Evolutionary conservation across 2,113 vertebrate species (phyloP).

Genomic region (Mungos mungo): DNA sequence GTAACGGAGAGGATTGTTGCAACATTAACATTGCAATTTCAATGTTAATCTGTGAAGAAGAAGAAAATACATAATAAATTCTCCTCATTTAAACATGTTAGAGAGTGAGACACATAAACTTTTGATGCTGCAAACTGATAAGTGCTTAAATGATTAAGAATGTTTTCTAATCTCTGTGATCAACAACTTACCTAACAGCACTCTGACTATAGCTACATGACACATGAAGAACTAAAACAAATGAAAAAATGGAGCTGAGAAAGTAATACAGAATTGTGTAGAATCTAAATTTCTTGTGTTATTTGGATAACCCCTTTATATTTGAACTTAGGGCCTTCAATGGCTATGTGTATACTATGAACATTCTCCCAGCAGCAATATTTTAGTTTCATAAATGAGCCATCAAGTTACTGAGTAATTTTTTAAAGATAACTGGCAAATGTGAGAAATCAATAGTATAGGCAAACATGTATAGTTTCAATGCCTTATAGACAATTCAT

Average conservation of each 20-base stretch:
- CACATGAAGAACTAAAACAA: neutral
- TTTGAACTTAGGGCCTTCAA: neutral
- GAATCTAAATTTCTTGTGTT: neutral
- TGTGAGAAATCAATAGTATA: neutral
- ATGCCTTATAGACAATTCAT: neutral
- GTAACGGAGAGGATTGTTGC: rapidly evolving
- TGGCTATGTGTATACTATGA: neutral
- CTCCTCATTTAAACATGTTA: neutral
- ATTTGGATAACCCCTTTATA: neutral
- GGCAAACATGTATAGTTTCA: neutral
- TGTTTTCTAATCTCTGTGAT: neutral
- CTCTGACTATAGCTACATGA: neutral
- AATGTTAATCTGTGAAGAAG: neutral
- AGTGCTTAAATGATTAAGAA: neutral
- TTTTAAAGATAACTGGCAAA: neutral
- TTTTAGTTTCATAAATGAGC: neutral
- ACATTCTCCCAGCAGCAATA: neutral
- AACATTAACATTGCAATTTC: neutral
- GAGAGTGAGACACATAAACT: neutral
- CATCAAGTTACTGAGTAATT: neutral
- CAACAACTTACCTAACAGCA: neutral
- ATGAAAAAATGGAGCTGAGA: neutral
- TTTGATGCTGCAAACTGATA: neutral
- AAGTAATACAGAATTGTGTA: neutral
- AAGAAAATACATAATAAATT: neutral